phyloP scores from a whole-genome alignment of 2,113 vertebrate genomes.

The Lynx canadensis region DNA sequence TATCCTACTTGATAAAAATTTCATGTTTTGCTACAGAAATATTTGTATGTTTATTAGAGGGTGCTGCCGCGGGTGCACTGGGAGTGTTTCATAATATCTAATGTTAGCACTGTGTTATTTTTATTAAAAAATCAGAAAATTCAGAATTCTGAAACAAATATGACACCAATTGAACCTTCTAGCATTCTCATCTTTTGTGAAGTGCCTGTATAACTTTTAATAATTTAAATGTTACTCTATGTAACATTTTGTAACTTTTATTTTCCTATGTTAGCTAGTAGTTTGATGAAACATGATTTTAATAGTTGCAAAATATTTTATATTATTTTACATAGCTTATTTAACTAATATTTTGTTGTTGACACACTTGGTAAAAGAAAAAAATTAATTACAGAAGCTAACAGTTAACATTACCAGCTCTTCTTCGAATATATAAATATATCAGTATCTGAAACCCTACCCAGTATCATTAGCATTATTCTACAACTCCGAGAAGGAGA shows the following conservation, averaged over 20 bases:
- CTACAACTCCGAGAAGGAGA: background rate
- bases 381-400: constrained; percentile 2
- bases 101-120: background rate
- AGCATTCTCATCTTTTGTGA: background rate
- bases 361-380: background rate
- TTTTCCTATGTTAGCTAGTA: background rate
- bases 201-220: background rate
- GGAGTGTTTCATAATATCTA: background rate
- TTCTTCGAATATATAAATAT: constrained; percentile 22
- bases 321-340: background rate
- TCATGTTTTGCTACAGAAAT: background rate
- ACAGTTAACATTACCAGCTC: background rate
- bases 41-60: background rate
- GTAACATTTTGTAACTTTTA: background rate
- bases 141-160: background rate
- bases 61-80: accelerated
- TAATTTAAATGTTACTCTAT: background rate
- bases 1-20: background rate
- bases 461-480: constrained; percentile 8
- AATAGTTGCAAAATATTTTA: background rate
- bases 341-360: background rate
- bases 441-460: background rate
- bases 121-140: background rate
- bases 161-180: background rate
- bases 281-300: constrained; percentile 23